Evolutionary conservation across 1,140 invertebrate species (phyloP).

Genomic region (Ceratoteleas bidentatus): DNA sequence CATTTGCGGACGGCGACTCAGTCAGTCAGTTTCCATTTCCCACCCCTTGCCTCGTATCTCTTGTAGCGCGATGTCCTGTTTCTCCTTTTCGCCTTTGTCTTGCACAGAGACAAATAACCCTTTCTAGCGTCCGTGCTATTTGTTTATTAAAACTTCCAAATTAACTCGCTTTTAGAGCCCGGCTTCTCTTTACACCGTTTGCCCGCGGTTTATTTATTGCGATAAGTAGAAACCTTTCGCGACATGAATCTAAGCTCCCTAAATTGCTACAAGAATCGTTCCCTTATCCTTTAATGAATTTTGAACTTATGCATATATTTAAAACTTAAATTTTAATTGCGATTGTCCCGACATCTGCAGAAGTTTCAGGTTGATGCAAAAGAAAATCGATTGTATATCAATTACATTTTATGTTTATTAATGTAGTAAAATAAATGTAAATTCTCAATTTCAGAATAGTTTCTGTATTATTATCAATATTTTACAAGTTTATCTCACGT

Average conservation of each 20-base stretch:
- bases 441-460: too few relatives aligned
- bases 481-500: too few relatives aligned
- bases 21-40: conserved; percentile 52
- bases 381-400: too few relatives aligned
- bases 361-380: too few relatives aligned
- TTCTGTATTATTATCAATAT: too few relatives aligned
- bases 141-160: conserved; percentile 76
- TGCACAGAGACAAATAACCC: conserved; percentile 42
- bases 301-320: too few relatives aligned
- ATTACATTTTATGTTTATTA: too few relatives aligned
- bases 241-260: background rate
- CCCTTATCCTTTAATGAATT: too few relatives aligned
- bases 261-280: too few relatives aligned
- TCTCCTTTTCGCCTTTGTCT: conserved; percentile 54
- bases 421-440: too few relatives aligned
- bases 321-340: too few relatives aligned
- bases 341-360: too few relatives aligned
- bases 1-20: conserved; percentile 71
- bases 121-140: conserved; percentile 40
- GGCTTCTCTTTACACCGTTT: conserved; percentile 51
- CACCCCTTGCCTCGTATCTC: conserved; percentile 33
- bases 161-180: conserved; percentile 69
- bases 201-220: conserved; percentile 12
- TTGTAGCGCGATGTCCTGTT: conserved; percentile 16
- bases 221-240: background rate